phyloP scores from a whole-genome alignment of 2,797 vertebrate species.

The Gorsachius magnificus region DNA sequence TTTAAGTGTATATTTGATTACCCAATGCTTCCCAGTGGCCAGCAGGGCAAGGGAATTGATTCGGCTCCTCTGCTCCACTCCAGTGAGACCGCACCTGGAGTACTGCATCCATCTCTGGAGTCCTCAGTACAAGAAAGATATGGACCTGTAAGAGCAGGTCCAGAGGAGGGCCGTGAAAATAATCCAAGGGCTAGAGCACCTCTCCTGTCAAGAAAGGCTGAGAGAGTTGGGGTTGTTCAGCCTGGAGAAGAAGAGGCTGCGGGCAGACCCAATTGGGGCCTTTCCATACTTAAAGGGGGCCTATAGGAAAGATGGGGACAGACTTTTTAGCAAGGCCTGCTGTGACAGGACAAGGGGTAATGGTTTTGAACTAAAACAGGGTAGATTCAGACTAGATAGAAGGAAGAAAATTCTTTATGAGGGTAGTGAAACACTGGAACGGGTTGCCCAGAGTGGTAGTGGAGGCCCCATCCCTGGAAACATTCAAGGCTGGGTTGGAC shows the following conservation, averaged over 20 bases:
- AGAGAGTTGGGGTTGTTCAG: not conserved
- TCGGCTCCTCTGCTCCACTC: not conserved
- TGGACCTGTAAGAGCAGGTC: not conserved
- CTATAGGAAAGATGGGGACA: not conserved
- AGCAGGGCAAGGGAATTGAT: not conserved
- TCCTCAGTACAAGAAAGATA: not conserved
- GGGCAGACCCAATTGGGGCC: fast-evolving
- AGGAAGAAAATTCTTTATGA: not conserved
- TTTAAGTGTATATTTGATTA: not conserved
- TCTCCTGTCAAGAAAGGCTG: not conserved
- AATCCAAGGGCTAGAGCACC: not conserved
- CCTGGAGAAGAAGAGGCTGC: too few species aligned
- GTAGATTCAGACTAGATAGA: not conserved
- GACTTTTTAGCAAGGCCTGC: not conserved
- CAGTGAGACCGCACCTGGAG: not conserved
- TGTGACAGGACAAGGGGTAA: not conserved
- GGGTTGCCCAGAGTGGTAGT: not conserved
- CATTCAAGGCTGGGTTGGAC: not conserved
- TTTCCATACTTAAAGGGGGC: not conserved
- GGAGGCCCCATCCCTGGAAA: not conserved
- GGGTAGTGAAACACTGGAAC: not conserved
- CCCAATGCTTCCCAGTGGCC: not conserved
- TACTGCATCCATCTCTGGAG: not conserved
- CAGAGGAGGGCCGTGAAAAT: not conserved
- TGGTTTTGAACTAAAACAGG: not conserved